Evolutionary conservation across 2,113 vertebrate genomes (phyloP), one percentile per base, ranked within the genome.

Genomic region (Amphiprion percula): DNA sequence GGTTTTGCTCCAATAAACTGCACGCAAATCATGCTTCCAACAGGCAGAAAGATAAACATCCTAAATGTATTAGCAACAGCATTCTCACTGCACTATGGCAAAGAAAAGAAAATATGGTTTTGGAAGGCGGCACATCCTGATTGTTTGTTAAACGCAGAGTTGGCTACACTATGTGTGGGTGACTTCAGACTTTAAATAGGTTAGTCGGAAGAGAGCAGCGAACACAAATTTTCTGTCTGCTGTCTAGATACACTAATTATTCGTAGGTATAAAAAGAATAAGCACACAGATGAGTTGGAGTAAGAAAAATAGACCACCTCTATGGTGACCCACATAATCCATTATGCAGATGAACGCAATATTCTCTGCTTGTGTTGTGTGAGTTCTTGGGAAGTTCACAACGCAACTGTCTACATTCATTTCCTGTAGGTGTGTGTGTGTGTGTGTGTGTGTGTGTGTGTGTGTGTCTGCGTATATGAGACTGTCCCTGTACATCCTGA

Each of bases 301-400:
- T 88, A 93, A 92, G 92, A 94, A 89, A 93, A 94, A 95, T 94
- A 90, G 87, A 91, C 86, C 88, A 90, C 82, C 88, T 83, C 85
- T 81, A 82, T 87, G 82, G 69, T 92, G 93, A 92, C 91, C 93
- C 87, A 94, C 77, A 93, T 93, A 94, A 93, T 93, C 84, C 90
- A 92, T 93, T 92, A 94, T 92, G 88, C 71, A 87, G 79, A 91
- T 89, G 79, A 90, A 86, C 76, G 68, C 28, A 83, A 91, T 83
- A 87, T 68, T 77, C 68, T 81, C 60, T 66, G 33, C 68, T 60
- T 74, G 73, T 85, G 59, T 80, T 81, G 74, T 77, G 69, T 88
- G 77, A 64, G 61, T 86, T 83, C 50, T 71, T 53, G 64, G 70
- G 64, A 90, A 69, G 60, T 81, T 86, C 39, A 73, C 60, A 78